A percentile compares a stretch with the other conserved stretches of the same genome.
Evolutionary conservation across 2,113 vertebrate species (phyloP).

Genomic region (Limnothrissa miodon): DNA sequence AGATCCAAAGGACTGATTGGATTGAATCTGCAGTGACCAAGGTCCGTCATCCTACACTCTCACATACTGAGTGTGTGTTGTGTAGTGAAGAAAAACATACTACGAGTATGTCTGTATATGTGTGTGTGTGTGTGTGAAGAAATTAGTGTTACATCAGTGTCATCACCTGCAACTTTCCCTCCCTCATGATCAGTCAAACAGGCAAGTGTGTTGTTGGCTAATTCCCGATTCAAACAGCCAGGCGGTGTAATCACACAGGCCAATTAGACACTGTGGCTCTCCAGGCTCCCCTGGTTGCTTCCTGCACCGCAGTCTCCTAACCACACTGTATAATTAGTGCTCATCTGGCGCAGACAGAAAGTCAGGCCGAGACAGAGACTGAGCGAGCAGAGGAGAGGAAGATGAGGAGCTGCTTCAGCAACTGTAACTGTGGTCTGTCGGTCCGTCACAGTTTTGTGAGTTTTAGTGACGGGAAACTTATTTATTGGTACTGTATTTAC

Average conservation of each 20-base stretch:
- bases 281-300: constrained; percentile 88
- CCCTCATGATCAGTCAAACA: constrained; percentile 90
- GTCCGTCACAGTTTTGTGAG: background rate
- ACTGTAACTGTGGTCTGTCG: no score
- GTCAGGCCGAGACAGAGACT: background rate
- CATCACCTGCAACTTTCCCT: constrained; percentile 84
- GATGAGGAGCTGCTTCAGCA: no score
- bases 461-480: background rate
- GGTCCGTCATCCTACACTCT: background rate
- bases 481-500: background rate
- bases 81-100: background rate
- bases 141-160: constrained; percentile 83
- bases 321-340: constrained; percentile 97
- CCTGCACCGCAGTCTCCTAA: constrained; percentile 82
- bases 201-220: constrained; percentile 93
- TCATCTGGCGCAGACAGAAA: constrained; percentile 83
- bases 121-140: constrained; percentile 4
- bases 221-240: constrained; percentile 94
- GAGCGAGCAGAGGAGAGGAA: background rate
- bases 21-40: background rate
- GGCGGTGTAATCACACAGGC: constrained; percentile 98
- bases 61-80: background rate
- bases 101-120: background rate
- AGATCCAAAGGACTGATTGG: background rate
- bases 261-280: constrained; percentile 94